Evolutionary conservation across 2,888 invertebrate genomes (phyloP).

Genomic region (Cantharis rustica): DNA sequence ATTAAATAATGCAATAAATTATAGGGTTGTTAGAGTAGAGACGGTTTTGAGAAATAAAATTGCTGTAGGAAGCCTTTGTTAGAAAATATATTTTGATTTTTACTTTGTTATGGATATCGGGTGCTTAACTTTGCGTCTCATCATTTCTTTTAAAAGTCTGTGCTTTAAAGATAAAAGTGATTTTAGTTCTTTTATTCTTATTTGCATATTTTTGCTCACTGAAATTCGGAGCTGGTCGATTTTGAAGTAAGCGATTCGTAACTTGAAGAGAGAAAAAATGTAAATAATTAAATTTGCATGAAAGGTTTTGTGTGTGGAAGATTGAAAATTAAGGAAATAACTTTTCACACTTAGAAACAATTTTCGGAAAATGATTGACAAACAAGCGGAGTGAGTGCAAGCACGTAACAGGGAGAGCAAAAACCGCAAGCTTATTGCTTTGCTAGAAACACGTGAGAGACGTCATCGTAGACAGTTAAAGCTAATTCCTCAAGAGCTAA

Average conservation of each 20-base stretch:
- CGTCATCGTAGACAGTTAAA: constrained; percentile 28
- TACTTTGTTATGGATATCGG: constrained; percentile 26
- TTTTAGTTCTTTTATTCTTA: constrained; percentile 14
- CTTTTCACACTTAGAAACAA: constrained; percentile 22
- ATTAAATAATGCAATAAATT: no score
- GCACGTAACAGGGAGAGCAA: constrained; percentile 22
- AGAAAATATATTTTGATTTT: constrained; percentile 25
- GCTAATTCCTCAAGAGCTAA: constrained; percentile 28
- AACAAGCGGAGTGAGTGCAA: constrained; percentile 20
- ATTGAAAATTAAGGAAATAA: constrained; percentile 18
- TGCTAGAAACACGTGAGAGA: constrained; percentile 30
- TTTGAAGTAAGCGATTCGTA: not conserved
- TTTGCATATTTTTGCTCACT: constrained; percentile 18
- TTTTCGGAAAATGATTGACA: constrained; percentile 28
- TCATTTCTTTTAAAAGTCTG: constrained; percentile 18
- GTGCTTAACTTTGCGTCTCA: constrained; percentile 14
- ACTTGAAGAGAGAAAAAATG: not conserved
- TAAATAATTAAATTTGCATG: not conserved
- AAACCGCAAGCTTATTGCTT: constrained; percentile 30
- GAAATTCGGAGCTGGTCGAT: constrained; percentile 8
- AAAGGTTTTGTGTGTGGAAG: not conserved
- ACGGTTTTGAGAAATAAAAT: not conserved
- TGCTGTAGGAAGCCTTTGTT: constrained; percentile 6
- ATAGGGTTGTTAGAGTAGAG: not conserved
- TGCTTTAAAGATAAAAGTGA: constrained; percentile 21